Base-by-base conservation (phyloP, 1,140 invertebrate genomes). In the Hesperophylax magnus region DNA sequence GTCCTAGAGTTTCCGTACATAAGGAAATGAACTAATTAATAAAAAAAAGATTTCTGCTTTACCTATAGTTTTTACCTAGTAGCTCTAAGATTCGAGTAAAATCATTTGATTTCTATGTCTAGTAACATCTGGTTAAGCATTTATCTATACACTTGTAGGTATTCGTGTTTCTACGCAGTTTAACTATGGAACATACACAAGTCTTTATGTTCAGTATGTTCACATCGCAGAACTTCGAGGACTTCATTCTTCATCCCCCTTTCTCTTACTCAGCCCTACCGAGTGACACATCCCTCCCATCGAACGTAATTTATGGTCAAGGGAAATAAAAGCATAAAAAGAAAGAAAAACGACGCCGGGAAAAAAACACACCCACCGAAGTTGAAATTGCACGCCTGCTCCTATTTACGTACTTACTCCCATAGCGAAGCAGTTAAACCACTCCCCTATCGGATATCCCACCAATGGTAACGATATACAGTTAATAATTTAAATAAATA, bases 301-400 rank as follows among this genome's bases (percentile, higher is more conserved):
- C 82, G 82, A 84, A 81, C 82, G 78, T 84, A 81, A 84, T 84
- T 84, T 84, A 84, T 84, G 82, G 77, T 80, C 82, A 84, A 84
- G 80, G 82, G 82, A 84, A 81, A 84, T 84, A 84, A 80, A 84
- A 81, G 82, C 80, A 81, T 81, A 80, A 83, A 84, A 81, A 84
- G 52, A 78, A 81, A 77, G 76, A 83, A 83, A 81, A 83, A 80
- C 82, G 79, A 77, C 61, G 60, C 53, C 77, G 79, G 75, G 76
- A 69, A 80, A 83, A 34, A 83, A 83, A 82, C 72, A 81, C 82
- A 81, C 78, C 77, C 71, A 79, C 65, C 67, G 78, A 80, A 83
- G 77, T 20, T 78, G 76, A 80, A 83, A 83, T 81, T 81, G 82
- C 79, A 81, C 34, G 74, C 71, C 47, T 27, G 80, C 80, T 83